Conservation (phyloP, 2,888 invertebrate genomes). For the Melanostoma mellinum region DNA sequence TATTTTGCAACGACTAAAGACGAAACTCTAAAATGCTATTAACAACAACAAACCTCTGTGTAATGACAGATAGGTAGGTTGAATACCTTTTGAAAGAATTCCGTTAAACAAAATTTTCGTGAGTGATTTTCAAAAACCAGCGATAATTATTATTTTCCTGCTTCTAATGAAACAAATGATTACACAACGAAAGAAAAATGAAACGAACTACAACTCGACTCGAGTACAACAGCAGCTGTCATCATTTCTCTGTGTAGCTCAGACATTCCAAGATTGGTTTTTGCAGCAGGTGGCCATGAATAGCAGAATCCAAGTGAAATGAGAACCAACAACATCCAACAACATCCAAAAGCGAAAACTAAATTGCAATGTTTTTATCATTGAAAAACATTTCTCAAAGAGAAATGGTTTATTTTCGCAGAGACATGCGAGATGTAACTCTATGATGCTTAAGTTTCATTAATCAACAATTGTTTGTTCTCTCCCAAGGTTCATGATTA, state of each 20-base stretch:
- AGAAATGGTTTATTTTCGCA: neutral
- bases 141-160: too few relatives aligned
- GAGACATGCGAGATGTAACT: slow-evolving; percentile 27
- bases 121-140: too few relatives aligned
- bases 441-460: slow-evolving; percentile 19
- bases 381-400: slow-evolving; percentile 9
- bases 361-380: neutral
- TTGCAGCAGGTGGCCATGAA: slow-evolving; percentile 29
- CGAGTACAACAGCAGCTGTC: neutral
- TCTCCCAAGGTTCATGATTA: slow-evolving; percentile 28
- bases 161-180: neutral
- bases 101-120: neutral
- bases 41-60: too few relatives aligned
- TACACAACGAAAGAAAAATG: neutral
- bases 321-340: neutral
- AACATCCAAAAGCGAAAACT: slow-evolving; percentile 10
- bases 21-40: too few relatives aligned
- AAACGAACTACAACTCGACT: neutral
- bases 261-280: slow-evolving; percentile 31
- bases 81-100: too few relatives aligned
- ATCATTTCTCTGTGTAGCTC: neutral
- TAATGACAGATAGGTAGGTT: too few relatives aligned
- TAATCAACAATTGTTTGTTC: slow-evolving; percentile 26
- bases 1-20: too few relatives aligned
- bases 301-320: slow-evolving; percentile 5